These are phyloP conservation scores for Sebastes taczanowskii DNA, from an alignment of 2,797 vertebrate genomes.

Conservation along the genomic window DNA sequence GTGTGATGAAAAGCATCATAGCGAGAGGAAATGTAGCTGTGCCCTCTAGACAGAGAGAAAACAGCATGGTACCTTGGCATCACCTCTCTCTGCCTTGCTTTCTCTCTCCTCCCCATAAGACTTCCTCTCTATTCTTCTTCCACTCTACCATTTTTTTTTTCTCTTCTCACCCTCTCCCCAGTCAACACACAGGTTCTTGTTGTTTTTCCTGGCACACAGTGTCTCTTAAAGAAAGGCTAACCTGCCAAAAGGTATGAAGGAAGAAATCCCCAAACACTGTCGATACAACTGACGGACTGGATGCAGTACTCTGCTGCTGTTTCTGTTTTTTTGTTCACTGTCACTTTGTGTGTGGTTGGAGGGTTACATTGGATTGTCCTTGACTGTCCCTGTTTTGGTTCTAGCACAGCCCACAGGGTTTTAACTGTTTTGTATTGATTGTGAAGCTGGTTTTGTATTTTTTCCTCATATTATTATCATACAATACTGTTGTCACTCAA, in stretches of 20 bases:
- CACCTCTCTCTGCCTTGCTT: constrained; percentile 30
- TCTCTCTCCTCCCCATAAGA: constrained; percentile 27
- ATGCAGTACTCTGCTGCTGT: not conserved
- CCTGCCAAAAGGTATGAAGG: constrained; percentile 49
- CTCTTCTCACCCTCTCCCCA: not conserved
- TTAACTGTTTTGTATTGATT: constrained; percentile 7
- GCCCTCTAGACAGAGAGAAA: constrained; percentile 52
- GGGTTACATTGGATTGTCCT: constrained; percentile 36
- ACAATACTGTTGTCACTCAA: not conserved
- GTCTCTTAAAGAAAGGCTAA: constrained; percentile 32
- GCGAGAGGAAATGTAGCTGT: constrained; percentile 43
- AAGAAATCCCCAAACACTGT: constrained; percentile 9
- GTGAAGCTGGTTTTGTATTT: not conserved
- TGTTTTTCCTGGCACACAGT: constrained; percentile 26
- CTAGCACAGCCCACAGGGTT: constrained; percentile 16
- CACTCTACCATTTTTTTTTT: not conserved
- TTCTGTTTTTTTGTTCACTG: not conserved
- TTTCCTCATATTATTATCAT: not conserved
- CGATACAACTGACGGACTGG: not conserved
- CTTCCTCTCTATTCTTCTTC: constrained; percentile 30
- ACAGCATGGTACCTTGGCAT: constrained; percentile 58
- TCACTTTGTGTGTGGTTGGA: constrained; percentile 12
- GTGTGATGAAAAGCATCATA: constrained; percentile 15
- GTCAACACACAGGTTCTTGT: not conserved
- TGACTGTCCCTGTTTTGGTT: constrained; percentile 28